Percentiles rank a stretch among this genome's conserved stretches.
phyloP scores from a whole-genome alignment of 2,113 vertebrate genomes.

The Theristicus caerulescens region DNA sequence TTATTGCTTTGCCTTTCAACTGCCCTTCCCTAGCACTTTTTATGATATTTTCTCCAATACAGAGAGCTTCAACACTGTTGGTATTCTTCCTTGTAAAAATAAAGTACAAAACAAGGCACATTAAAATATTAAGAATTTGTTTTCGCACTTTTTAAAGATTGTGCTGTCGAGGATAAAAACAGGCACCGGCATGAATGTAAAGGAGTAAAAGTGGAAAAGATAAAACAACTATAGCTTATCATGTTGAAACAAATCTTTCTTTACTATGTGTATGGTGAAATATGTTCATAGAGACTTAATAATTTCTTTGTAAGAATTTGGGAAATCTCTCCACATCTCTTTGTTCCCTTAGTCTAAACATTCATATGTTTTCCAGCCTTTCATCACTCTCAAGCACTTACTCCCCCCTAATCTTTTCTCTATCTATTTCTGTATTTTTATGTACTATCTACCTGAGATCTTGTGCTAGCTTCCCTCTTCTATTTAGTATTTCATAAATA shows the following conservation, averaged over 20 bases:
- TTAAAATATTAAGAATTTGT: background rate
- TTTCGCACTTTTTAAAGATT: background rate
- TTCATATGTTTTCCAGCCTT: background rate
- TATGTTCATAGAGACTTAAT: background rate
- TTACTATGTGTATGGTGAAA: background rate
- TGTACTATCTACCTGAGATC: background rate
- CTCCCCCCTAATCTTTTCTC: background rate
- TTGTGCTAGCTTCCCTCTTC: background rate
- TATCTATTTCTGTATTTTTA: background rate
- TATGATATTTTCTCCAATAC: background rate
- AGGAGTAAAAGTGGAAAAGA: background rate
- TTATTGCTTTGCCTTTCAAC: constrained; percentile 1
- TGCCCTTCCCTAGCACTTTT: background rate
- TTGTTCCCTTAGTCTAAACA: background rate
- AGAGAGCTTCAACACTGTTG: background rate
- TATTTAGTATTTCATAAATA: background rate
- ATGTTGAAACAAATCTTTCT: background rate
- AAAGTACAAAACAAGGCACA: background rate
- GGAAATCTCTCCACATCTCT: background rate
- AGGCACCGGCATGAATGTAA: background rate
- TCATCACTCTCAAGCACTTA: background rate
- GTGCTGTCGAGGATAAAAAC: background rate
- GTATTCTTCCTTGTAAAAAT: background rate
- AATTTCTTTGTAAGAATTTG: background rate
- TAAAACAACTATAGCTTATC: background rate